These are phyloP conservation scores for Salarias fasciatus DNA, from an alignment of 2,797 vertebrate genomes.

Conservation along the genomic window DNA sequence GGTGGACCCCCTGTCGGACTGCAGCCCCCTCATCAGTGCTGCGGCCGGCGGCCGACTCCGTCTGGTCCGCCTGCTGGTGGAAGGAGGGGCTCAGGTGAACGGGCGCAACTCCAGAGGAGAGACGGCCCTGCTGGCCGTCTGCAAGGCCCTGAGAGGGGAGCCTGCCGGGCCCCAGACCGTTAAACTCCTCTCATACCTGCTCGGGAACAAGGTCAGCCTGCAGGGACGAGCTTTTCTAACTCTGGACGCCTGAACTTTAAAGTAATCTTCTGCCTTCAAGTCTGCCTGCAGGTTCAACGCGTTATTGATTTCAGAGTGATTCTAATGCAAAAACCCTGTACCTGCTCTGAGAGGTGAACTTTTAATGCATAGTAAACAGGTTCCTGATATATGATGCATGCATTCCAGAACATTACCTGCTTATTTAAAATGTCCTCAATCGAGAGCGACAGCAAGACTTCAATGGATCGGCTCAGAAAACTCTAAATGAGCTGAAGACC, in stretches of 20 bases:
- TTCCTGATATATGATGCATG: background rate
- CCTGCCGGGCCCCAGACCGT: conserved; percentile 43
- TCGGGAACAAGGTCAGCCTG: conserved; percentile 66
- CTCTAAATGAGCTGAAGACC: background rate
- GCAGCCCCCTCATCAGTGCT: conserved; percentile 76
- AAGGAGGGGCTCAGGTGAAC: conserved; percentile 81
- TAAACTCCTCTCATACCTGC: conserved; percentile 74
- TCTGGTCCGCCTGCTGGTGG: conserved; percentile 78
- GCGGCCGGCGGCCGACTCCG: conserved; percentile 75
- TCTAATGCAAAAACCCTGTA: conserved; percentile 39
- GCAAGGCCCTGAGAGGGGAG: conserved; percentile 67
- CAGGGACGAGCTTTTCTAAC: conserved; percentile 8
- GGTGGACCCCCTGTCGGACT: conserved; percentile 68
- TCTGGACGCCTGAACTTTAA: conserved; percentile 6
- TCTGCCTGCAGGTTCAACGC: conserved; percentile 4
- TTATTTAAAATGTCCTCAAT: background rate
- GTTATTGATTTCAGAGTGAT: conserved; percentile 34
- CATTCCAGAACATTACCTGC: too few species aligned
- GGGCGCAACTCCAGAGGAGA: conserved; percentile 74
- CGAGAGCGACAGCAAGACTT: background rate
- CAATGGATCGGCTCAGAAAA: too few species aligned
- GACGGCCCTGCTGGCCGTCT: conserved; percentile 78
- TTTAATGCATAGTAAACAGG: conserved; percentile 47
- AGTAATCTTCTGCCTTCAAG: conserved; percentile 12
- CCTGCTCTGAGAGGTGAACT: background rate